phyloP scores from a whole-genome alignment of 2,888 invertebrate species.

The Meiosimyza decipiens region DNA sequence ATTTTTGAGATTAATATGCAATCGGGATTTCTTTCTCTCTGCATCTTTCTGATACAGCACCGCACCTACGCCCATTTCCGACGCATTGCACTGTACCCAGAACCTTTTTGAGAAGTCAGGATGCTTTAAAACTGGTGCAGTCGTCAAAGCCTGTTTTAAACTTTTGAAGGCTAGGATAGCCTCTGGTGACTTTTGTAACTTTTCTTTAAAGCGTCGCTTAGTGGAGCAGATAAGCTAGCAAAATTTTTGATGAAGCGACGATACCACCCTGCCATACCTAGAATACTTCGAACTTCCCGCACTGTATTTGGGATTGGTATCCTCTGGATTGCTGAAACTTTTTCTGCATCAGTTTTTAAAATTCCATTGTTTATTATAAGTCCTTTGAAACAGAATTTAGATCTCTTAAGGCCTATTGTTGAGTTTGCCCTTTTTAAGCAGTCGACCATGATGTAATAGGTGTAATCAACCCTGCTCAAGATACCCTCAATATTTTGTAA shows the following conservation, averaged over 20 bases:
- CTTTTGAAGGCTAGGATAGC: background rate
- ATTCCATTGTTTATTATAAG: background rate
- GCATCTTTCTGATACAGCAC: conserved; percentile 11
- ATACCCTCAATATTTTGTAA: conserved; percentile 29
- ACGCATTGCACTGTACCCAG: conserved; percentile 38
- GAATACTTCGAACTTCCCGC: conserved; percentile 24
- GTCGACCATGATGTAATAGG: background rate
- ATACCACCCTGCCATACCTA: conserved; percentile 31
- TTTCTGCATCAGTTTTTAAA: conserved; percentile 5
- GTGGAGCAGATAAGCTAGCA: no score
- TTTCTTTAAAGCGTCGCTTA: no score
- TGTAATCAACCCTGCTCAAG: no score
- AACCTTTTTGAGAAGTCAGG: conserved; percentile 34
- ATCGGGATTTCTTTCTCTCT: conserved; percentile 10
- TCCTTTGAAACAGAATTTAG: conserved; percentile 31
- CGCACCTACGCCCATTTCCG: conserved; percentile 22
- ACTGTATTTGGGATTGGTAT: conserved; percentile 4
- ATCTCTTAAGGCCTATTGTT: conserved; percentile 34
- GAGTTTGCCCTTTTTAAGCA: conserved; percentile 30
- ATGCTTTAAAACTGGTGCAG: background rate
- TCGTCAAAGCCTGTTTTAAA: background rate
- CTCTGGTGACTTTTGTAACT: background rate
- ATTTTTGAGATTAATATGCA: conserved; percentile 25
- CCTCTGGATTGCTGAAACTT: conserved; percentile 6
- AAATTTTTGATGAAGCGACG: no score